Evolutionary conservation across 1,140 invertebrate species (phyloP), one percentile per base, ranked within the genome.

Genomic region (Pararge aegeria): DNA sequence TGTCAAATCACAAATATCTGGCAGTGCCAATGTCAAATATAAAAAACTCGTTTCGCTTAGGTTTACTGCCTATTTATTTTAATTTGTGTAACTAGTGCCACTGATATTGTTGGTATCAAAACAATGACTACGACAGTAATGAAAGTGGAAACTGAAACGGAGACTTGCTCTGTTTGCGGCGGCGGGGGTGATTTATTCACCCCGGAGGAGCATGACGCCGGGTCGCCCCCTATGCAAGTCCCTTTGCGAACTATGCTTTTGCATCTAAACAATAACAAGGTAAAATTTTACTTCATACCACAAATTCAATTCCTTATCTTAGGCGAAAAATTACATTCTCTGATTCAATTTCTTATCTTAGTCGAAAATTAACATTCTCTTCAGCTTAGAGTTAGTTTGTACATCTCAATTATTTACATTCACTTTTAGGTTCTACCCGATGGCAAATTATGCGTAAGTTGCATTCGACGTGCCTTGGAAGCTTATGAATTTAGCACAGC

Each of bases 201-300:
- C 2, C 82, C 81, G 0, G 84, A 85, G 44, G 84, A 87, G 49
- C 69, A 85, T 49, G 84, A 87, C 52, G 75, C 81, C n/a, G 68
- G 58, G 5, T 63, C 74, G 30, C 65, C 70, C 19, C 68, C 70
- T 0, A 61, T 73, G 53, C 73, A 77, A 37, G 64, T 76, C 34
- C 80, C 82, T 27, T 66, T 87, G 19, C 65, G 83, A 37, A 65
- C 80, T 15, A 84, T 87, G 82, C 62, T 87, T 3, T 61, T 86
- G 53, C 84, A 87, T n/a, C 69, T 87, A 24, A 87, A 83, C 52
- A 81, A 81, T 37, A 79, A 76, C 48, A 87, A 87, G 78, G 84
- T 87, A 61, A 10, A 0, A 16, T 7, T 10, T 30, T 10, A 34
- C 20, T 38, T 53, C n/a, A 19, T 10, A 10, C 16, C 16, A 18